Conservation (phyloP, 2,113 vertebrate species). For the Triplophysa dalaica region DNA sequence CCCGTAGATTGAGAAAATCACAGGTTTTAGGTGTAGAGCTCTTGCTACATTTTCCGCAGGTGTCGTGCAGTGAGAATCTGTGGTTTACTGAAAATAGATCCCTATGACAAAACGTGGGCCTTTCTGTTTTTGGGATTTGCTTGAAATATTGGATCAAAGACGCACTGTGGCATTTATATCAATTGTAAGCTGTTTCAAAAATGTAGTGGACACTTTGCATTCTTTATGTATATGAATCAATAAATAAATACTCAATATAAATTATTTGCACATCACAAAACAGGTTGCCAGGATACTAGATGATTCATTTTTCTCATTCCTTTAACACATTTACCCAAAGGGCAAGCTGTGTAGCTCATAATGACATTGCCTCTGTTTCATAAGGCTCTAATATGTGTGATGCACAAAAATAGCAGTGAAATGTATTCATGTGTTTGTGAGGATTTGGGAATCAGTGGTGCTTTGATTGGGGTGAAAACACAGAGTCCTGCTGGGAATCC, state of each 20-base stretch:
- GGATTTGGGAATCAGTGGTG: conserved; percentile 26
- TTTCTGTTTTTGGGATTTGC: neutral
- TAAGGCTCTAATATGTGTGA: neutral
- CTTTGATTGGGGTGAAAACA: conserved; percentile 9
- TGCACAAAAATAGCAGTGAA: neutral
- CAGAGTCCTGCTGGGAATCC: conserved; percentile 9
- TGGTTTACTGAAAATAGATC: neutral
- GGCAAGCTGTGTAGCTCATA: neutral
- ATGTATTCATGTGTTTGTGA: neutral
- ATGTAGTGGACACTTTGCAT: no score
- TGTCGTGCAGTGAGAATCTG: neutral
- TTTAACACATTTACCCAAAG: neutral
- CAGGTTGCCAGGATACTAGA: no score
- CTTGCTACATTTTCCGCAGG: neutral
- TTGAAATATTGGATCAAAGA: no score
- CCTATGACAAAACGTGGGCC: no score
- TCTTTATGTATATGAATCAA: no score
- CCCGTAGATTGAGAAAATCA: no score
- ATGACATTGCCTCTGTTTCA: neutral
- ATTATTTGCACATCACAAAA: no score
- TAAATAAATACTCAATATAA: no score
- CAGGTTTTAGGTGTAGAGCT: neutral
- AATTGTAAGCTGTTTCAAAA: neutral
- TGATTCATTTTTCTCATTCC: no score
- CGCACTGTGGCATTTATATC: neutral